Evolutionary conservation across 2,797 vertebrate genomes (phyloP).

Genomic region (Oreochromis grahami): DNA sequence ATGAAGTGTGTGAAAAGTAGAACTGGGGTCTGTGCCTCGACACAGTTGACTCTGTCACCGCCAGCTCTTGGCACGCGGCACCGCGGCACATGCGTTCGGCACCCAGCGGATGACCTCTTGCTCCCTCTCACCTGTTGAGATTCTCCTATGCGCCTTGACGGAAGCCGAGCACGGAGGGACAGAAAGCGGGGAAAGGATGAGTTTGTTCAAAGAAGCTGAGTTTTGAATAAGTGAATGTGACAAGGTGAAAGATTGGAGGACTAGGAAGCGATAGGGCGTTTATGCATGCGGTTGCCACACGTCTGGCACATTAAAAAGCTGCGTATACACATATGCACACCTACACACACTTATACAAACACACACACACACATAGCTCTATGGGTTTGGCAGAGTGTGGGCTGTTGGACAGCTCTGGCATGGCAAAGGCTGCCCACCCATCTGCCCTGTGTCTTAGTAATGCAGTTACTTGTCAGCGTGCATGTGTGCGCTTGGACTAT

Average conservation of each 20-base stretch:
- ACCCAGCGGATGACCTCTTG: constrained; percentile 51
- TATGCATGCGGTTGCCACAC: constrained; percentile 56
- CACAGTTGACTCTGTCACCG: constrained; percentile 57
- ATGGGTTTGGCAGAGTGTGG: constrained; percentile 56
- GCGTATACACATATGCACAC: constrained; percentile 7
- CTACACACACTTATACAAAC: constrained; percentile 6
- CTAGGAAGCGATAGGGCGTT: constrained; percentile 44
- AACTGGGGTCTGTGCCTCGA: constrained; percentile 54
- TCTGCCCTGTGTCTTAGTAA: constrained; percentile 68
- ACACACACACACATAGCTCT: constrained; percentile 37
- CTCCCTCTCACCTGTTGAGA: constrained; percentile 65
- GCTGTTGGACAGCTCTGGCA: constrained; percentile 64
- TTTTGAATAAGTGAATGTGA: constrained; percentile 67
- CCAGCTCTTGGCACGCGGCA: constrained; percentile 55
- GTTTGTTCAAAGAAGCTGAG: constrained; percentile 49
- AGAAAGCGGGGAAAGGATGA: constrained; percentile 8
- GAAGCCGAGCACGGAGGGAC: constrained; percentile 19
- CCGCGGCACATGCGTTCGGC: constrained; percentile 23
- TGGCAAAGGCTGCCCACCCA: constrained; percentile 66
- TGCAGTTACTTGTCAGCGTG: constrained; percentile 58
- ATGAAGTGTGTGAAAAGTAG: constrained; percentile 42
- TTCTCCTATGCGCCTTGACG: constrained; percentile 23
- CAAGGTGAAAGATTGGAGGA: constrained; percentile 58
- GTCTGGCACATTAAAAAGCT: constrained; percentile 58
- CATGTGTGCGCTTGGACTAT: constrained; percentile 19